These are phyloP conservation scores for Argyresthia albistria DNA, from an alignment of 2,888 invertebrate genomes.

Conservation along the genomic window DNA sequence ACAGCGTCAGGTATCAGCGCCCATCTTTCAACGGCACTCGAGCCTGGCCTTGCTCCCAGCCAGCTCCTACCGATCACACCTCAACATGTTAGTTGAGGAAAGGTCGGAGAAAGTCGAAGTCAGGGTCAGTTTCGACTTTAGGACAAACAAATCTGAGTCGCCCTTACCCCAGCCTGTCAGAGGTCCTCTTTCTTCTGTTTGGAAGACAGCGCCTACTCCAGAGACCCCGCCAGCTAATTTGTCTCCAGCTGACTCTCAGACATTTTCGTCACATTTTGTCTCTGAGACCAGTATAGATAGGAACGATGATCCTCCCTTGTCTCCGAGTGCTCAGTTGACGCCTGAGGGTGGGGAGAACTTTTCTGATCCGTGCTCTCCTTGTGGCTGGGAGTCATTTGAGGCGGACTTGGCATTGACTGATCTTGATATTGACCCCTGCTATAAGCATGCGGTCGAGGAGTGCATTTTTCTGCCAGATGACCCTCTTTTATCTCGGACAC, in stretches of 20 bases:
- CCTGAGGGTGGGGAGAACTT: constrained; percentile 65
- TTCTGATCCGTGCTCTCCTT: constrained; percentile 53
- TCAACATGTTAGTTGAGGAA: constrained; percentile 64
- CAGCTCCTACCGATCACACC: constrained; percentile 62
- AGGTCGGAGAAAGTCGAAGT: constrained; percentile 53
- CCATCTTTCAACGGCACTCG: constrained; percentile 60
- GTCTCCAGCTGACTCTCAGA: constrained; percentile 71
- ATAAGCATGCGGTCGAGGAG: constrained; percentile 75
- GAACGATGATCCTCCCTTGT: constrained; percentile 47
- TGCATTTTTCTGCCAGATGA: constrained; percentile 74
- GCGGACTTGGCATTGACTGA: constrained; percentile 74
- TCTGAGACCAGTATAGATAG: constrained; percentile 62
- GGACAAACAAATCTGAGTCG: constrained; percentile 38
- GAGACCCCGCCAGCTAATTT: constrained; percentile 80
- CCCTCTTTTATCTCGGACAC: constrained; percentile 61
- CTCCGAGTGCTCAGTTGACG: constrained; percentile 74
- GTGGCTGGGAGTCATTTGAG: constrained; percentile 76
- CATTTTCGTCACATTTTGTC: constrained; percentile 76
- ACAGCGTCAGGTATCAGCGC: constrained; percentile 76
- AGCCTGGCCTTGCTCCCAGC: constrained; percentile 60
- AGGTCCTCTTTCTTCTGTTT: constrained; percentile 55
- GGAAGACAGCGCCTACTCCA: constrained; percentile 71
- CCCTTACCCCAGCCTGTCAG: constrained; percentile 47
- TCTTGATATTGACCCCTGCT: constrained; percentile 74
- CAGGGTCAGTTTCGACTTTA: constrained; percentile 57